A percentile compares a stretch with the other conserved stretches of the same genome.
Evolutionary conservation across 2,888 invertebrate genomes (phyloP).

Genomic region (Phaonia tiefii): DNA sequence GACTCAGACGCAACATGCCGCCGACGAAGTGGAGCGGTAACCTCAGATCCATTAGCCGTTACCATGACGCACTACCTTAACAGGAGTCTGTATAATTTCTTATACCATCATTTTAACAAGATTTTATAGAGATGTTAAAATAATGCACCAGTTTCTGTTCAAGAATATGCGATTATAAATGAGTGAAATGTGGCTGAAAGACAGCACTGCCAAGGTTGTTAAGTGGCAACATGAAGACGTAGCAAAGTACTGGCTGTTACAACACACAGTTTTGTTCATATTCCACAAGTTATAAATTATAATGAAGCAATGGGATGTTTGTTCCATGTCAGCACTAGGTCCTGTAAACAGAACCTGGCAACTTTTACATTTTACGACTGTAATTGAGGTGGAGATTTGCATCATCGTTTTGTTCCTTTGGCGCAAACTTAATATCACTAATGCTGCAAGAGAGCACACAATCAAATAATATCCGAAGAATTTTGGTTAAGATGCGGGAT

Average conservation of each 20-base stretch:
- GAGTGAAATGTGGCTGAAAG: not conserved
- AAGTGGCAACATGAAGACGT: too few relatives aligned
- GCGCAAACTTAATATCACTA: not conserved
- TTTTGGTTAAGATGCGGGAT: too few relatives aligned
- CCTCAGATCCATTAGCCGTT: not conserved
- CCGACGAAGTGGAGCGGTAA: not conserved
- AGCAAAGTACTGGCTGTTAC: too few relatives aligned
- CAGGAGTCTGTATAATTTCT: too few relatives aligned
- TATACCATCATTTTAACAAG: too few relatives aligned
- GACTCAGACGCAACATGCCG: too few relatives aligned
- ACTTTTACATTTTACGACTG: not conserved
- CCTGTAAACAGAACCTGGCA: too few relatives aligned
- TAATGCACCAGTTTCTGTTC: not conserved
- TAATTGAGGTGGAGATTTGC: not conserved
- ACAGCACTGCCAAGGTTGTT: too few relatives aligned
- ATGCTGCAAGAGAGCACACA: not conserved
- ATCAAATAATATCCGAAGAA: constrained; percentile 12
- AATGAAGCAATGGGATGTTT: not conserved
- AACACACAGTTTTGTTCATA: too few relatives aligned
- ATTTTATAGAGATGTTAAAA: not conserved
- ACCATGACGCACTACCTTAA: too few relatives aligned
- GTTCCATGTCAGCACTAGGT: not conserved
- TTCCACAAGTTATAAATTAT: too few relatives aligned
- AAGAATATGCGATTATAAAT: not conserved
- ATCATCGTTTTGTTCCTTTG: too few relatives aligned